Evolutionary conservation across 2,797 vertebrate species (phyloP), one percentile per base, ranked within the genome.

Genomic region (Lemur catta): DNA sequence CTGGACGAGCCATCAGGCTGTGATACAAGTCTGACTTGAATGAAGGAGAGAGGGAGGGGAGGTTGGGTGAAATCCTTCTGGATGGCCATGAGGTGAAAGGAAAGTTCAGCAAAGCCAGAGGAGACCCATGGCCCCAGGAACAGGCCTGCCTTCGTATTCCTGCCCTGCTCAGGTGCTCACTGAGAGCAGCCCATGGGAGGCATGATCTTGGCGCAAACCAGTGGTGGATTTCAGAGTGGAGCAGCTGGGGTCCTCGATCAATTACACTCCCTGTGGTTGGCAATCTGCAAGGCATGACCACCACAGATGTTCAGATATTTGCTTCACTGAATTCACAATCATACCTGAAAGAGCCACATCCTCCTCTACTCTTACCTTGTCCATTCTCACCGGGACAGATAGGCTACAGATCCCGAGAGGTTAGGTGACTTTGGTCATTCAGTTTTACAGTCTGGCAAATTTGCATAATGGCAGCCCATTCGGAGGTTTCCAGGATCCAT

Each of bases 261-360:
- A 7, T 48, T 48, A 6, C 48, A 48, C 6, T 28, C 61, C 76
- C 2, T 3, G 0, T 14, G 11, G 28, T 0, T 33, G 46, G n/a
- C 20, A 4, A 52, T 48, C 69, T 52, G 50, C 24, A 74, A 86
- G 26, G 30, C 26, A 61, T 2, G 17, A 11, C 74, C 48, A 24
- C n/a, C 20, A 6, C 41, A 38, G 59, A 11, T 74, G 48, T 26
- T 52, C 46, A 1, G 3, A 33, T 15, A 43, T 57, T 55, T 67
- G 76, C 30, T 41, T 65, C 38, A 20, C 0, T 59, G 87, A 85
- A 41, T 50, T n/a, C 17, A 71, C 5, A 13, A 61, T 48, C 46
- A 90, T 38, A 88, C 35, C 76, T 86, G 75, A 79, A 94, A 81
- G 43, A 82, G 17, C 46, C 28, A 7, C n/a, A 48, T 8, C 24